Evolutionary conservation across 53 echinoderm and acorn worm species (phyloP).

Genomic region (Crossaster papposus): DNA sequence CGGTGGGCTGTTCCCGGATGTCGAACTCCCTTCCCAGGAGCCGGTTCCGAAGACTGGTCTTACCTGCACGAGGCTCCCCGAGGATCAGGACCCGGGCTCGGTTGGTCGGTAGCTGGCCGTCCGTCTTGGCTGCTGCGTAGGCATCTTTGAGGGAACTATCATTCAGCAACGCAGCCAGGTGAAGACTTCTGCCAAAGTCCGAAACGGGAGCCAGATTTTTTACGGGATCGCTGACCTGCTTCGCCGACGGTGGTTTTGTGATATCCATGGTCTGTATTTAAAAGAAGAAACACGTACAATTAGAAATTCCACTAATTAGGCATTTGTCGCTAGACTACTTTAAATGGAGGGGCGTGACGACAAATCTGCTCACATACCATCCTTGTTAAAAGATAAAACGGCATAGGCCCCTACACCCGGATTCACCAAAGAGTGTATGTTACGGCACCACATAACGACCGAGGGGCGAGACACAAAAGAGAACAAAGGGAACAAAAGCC

Average conservation of each 20-base stretch:
- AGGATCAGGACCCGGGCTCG: slow-evolving; percentile 48
- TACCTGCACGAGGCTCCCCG: slow-evolving; percentile 56
- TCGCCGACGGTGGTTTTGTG: background rate
- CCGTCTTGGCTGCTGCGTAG: background rate
- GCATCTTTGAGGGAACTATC: slow-evolving; percentile 3
- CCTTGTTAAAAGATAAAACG: too few relatives aligned
- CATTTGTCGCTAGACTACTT: too few relatives aligned
- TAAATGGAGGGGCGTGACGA: too few relatives aligned
- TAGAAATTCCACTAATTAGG: background rate
- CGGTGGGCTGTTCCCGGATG: slow-evolving; percentile 28
- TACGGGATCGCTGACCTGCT: background rate
- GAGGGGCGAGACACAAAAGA: too few relatives aligned
- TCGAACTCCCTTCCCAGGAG: slow-evolving; percentile 49
- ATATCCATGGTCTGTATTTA: background rate
- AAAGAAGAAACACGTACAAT: background rate
- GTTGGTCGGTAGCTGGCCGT: slow-evolving; percentile 45
- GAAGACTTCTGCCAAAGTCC: slow-evolving; percentile 40
- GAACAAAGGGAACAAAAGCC: too few relatives aligned
- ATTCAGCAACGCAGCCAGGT: slow-evolving; percentile 7
- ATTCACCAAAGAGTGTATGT: too few relatives aligned
- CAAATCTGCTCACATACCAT: too few relatives aligned
- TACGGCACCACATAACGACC: too few relatives aligned
- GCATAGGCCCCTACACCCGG: too few relatives aligned
- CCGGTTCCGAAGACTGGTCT: slow-evolving; percentile 42
- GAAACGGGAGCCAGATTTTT: background rate